These are phyloP conservation scores for Hoplias malabaricus DNA, from an alignment of 2,113 vertebrate species.

Conservation along the genomic window DNA sequence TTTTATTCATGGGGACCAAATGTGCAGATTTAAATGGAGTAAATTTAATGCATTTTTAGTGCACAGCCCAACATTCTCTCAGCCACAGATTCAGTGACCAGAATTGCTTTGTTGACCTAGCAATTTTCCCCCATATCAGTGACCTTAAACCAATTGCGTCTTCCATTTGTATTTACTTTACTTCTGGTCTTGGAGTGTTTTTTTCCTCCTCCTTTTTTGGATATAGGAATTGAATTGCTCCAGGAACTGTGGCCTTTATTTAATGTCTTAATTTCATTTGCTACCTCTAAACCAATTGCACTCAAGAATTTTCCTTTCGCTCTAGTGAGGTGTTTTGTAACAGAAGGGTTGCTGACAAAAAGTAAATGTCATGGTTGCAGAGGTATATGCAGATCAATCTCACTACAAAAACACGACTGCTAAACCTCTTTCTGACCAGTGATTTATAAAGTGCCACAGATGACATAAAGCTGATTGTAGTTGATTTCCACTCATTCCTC, in stretches of 20 bases:
- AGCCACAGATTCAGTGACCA: background rate
- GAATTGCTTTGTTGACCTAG: background rate
- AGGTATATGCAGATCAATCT: constrained; percentile 41
- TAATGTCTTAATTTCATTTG: constrained; percentile 35
- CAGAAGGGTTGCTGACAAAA: constrained; percentile 6
- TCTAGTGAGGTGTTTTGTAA: constrained; percentile 19
- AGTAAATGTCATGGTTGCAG: constrained; percentile 14
- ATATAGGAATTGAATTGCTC: constrained; percentile 2
- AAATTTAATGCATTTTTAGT: background rate
- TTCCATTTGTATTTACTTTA: background rate
- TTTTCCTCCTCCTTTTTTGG: constrained; percentile 20
- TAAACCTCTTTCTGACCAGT: constrained; percentile 30
- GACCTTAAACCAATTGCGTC: background rate
- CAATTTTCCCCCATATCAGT: background rate
- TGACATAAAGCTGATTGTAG: background rate
- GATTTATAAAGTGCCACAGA: constrained; percentile 25
- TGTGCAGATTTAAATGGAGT: background rate
- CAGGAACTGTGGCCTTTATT: constrained; percentile 27
- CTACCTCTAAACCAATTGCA: constrained; percentile 21
- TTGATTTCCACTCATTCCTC: no score
- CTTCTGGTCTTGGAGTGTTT: background rate
- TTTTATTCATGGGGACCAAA: no score
- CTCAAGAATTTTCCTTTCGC: constrained; percentile 9
- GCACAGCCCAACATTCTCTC: background rate
- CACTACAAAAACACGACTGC: constrained; percentile 15